Percentiles rank a stretch among this genome's conserved stretches.
Evolutionary conservation across 2,888 invertebrate genomes (phyloP).

Genomic region (Masnerella sp.): DNA sequence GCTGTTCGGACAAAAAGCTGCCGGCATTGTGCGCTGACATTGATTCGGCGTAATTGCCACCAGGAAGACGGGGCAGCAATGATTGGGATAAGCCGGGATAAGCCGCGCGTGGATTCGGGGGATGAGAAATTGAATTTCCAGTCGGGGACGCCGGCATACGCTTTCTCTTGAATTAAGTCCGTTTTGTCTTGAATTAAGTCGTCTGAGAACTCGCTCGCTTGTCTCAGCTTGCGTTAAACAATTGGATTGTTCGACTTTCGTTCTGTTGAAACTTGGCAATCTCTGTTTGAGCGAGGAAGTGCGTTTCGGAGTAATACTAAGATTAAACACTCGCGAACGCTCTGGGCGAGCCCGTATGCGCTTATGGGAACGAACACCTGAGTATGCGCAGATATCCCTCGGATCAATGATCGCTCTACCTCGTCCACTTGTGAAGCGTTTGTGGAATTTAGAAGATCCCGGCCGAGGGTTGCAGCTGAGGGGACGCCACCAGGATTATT

Average conservation of each 20-base stretch:
- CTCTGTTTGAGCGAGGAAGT: conserved; percentile 61
- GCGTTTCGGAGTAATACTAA: conserved; percentile 74
- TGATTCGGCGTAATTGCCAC: conserved; percentile 78
- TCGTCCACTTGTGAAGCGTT: conserved; percentile 36
- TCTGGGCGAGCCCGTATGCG: conserved; percentile 50
- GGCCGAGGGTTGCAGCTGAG: conserved; percentile 19
- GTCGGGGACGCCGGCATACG: conserved; percentile 24
- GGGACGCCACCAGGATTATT: conserved; percentile 6
- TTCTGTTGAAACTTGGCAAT: too few species aligned
- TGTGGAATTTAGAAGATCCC: conserved; percentile 40
- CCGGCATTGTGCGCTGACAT: conserved; percentile 75
- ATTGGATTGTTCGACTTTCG: too few species aligned
- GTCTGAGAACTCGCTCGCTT: too few species aligned
- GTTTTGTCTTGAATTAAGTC: too few species aligned
- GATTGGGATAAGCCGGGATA: conserved; percentile 78
- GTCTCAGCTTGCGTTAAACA: too few species aligned
- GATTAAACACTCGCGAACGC: conserved; percentile 71
- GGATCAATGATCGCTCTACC: conserved; percentile 57
- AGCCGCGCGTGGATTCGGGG: conserved; percentile 70
- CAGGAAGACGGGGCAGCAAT: conserved; percentile 74
- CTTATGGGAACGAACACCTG: conserved; percentile 74
- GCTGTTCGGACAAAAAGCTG: conserved; percentile 26
- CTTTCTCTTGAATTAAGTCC: conserved; percentile 39
- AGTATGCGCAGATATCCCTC: conserved; percentile 65
- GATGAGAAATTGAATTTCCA: conserved; percentile 57